Evolutionary conservation across 1,140 invertebrate genomes (phyloP), one percentile per base, ranked within the genome.

Genomic region (Orussus abietinus): DNA sequence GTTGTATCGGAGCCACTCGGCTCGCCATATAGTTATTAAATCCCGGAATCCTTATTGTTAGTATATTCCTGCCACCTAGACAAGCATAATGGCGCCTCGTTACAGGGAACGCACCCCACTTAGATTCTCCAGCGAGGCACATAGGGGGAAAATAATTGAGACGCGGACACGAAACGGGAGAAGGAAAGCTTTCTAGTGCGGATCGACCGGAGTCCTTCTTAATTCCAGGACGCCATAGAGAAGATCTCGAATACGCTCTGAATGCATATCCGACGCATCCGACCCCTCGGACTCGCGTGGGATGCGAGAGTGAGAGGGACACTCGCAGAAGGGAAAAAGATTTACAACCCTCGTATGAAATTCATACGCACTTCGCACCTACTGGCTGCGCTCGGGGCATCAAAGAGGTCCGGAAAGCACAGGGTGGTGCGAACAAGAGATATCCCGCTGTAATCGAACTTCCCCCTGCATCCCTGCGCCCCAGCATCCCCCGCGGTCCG

Each of bases 321-420:
- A n/a, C n/a, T n/a, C n/a, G n/a, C n/a, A 7, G n/a, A 25, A 25
- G n/a, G 40, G 40, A 31, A 42, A 54, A 54, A 59, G 57, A 59
- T 58, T 59, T 53, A 47, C 50, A 57, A 47, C 55, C 55, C 55
- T 56, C 48, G 45, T 58, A 56, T 54, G 55, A 55, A 53, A 59
- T 58, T 58, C 57, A 56, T 59, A 49, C 51, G 48, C 47, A 58
- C 51, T 59, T 59, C 50, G 53, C 53, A 59, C 55, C 47, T 57
- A 52, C 45, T 45, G 32, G 30, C 53, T 47, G 42, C 31, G 38
- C 38, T 39, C 32, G 21, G 26, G 41, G 47, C 50, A 47, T 53
- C 53, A 57, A 57, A 57, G 55, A 36, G 40, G 29, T 28, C 31
- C 29, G 3, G 19, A 47, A 58, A 45, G 31, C 44, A 48, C 36